Base-by-base conservation (phyloP, 2,113 vertebrate species). In the Halcyon malimbica region DNA sequence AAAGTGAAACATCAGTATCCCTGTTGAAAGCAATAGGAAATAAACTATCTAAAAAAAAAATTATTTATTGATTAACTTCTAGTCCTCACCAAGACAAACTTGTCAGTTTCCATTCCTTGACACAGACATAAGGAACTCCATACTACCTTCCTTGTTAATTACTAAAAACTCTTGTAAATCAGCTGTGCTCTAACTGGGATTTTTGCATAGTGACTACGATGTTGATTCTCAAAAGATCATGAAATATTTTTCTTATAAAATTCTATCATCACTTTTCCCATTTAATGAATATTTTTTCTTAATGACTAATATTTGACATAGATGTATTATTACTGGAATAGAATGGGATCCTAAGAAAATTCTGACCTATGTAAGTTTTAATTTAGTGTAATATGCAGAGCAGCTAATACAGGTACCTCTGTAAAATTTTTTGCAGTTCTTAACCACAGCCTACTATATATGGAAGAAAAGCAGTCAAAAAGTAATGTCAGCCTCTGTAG, bases 401-500 rank as follows among this genome's bases (percentile, higher is more conserved):
- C 70, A 96, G 73, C 24, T 92, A 94, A 94, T 33, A 76, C 10
- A 93, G 51, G 10, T 74, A 91, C 25, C 41, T 81, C 26, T 73
- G 37, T 79, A 74, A 63, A 73, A 54, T 89, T 86, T 88, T 89
- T 59, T 97, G 83, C 74, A 89, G 50, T 96, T 97, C 95, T 97
- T 97, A 96, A 95, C 88, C 93, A 93, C 83, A 97, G 93, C 79
- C 93, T 96, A 94, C 93, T 96, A 92, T 77, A 89, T 74, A 95
- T 48, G 88, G 74, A 96, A 96, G 59, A 46, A 93, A 94, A 90
- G 88, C 83, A 93, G 90, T 90, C 56, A 91, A 80, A 95, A 97
- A 94, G 28, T 50, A 90, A 50, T 59, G 67, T 75, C 78, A 97
- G 59, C 63, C 80, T 70, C 60, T 79, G 60, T 44, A 68, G 59